Conservation (phyloP, 2,888 invertebrate genomes). For the Hypselothyrea guttata region DNA sequence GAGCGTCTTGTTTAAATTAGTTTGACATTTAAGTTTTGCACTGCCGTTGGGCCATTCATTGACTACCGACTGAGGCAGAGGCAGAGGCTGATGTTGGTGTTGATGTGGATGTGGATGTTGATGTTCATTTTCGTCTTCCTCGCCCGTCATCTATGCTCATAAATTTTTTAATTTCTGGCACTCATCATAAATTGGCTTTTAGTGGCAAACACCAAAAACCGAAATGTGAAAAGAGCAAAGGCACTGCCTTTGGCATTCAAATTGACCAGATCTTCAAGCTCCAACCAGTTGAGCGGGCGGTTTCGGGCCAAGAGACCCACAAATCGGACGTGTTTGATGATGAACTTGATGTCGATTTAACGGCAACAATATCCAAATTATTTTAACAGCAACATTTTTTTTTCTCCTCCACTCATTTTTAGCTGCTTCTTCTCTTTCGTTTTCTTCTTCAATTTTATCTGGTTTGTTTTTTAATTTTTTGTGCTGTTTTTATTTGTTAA, state of each 20-base stretch:
- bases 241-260: constrained; percentile 73
- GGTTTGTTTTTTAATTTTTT: neutral
- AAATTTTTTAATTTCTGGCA: constrained; percentile 65
- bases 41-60: constrained; percentile 23
- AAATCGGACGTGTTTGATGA: constrained; percentile 66
- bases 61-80: constrained; percentile 14
- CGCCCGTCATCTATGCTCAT: constrained; percentile 46
- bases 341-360: constrained; percentile 67
- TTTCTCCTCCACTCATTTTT: no score
- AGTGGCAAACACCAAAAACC: constrained; percentile 25
- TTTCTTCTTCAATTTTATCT: neutral
- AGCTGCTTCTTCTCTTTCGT: constrained; percentile 8
- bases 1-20: constrained; percentile 69
- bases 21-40: constrained; percentile 71
- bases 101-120: no score
- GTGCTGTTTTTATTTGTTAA: constrained; percentile 31
- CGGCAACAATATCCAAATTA: constrained; percentile 15
- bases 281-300: constrained; percentile 57
- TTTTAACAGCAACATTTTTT: no score
- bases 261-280: constrained; percentile 49
- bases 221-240: neutral
- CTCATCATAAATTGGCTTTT: constrained; percentile 70
- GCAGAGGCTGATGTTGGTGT: no score
- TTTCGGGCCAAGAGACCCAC: constrained; percentile 15
- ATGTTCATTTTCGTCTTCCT: constrained; percentile 17